These are phyloP conservation scores for Zaprionus lineosus DNA, from an alignment of 2,888 invertebrate genomes.

Conservation along the genomic window DNA sequence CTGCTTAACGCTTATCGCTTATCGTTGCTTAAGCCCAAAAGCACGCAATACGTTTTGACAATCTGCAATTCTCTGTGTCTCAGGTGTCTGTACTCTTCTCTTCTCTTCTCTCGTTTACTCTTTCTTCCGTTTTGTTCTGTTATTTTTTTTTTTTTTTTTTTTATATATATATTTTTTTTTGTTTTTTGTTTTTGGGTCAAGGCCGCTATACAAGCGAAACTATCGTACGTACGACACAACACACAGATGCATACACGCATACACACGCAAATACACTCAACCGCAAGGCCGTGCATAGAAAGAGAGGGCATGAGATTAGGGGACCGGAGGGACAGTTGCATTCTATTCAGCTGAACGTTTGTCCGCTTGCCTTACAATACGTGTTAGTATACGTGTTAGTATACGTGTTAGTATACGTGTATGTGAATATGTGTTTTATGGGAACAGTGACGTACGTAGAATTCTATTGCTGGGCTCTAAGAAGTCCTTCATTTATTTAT, in stretches of 20 bases:
- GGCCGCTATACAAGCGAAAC: conserved; percentile 40
- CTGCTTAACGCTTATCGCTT: conserved; percentile 26
- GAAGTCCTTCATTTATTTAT: no score
- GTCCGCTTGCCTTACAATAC: conserved; percentile 32
- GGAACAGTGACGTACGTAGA: no score
- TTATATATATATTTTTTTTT: conserved; percentile 20
- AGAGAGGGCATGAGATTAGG: not conserved
- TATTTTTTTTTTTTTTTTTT: conserved; percentile 40
- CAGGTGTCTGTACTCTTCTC: no score
- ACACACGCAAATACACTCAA: conserved; percentile 6
- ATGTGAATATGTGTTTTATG: no score
- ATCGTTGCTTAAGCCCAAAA: conserved; percentile 22
- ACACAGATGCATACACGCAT: conserved; percentile 16
- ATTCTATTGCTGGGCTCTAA: no score
- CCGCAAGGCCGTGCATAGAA: conserved; percentile 8
- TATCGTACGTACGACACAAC: conserved; percentile 24
- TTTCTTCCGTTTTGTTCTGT: conserved; percentile 35
- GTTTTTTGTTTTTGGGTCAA: conserved; percentile 62
- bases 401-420: not conserved
- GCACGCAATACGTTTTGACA: conserved; percentile 19
- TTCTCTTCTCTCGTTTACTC: conserved; percentile 25
- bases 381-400: not conserved
- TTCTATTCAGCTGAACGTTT: conserved; percentile 35
- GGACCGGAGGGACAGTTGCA: conserved; percentile 14
- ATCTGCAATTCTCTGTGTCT: conserved; percentile 10